phyloP scores from a whole-genome alignment of 2,113 vertebrate species.

The Carassius gibelio region DNA sequence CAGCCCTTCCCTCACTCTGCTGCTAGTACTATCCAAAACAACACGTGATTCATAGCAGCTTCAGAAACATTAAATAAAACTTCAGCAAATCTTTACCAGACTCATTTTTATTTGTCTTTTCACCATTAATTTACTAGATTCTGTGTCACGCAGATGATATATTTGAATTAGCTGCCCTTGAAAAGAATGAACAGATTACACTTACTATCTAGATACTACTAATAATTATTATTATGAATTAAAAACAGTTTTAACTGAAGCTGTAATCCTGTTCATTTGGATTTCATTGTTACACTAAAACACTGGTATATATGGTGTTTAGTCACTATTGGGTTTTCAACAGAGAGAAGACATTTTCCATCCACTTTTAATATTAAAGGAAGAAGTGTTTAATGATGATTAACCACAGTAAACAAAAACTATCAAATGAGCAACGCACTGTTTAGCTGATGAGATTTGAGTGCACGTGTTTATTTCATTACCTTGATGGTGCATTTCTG shows the following conservation, averaged over 20 bases:
- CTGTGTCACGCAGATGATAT: background rate
- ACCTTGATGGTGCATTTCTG: conserved; percentile 6
- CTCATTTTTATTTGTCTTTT: background rate
- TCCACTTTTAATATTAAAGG: background rate
- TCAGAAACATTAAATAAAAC: background rate
- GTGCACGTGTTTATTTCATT: background rate
- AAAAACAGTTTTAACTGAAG: background rate
- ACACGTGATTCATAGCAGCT: background rate
- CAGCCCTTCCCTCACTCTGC: background rate
- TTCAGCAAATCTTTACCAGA: background rate
- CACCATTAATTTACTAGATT: background rate
- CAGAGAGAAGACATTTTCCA: background rate
- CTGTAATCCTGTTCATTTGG: background rate
- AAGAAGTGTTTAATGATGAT: background rate
- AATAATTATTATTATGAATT: background rate
- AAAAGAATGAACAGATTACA: background rate
- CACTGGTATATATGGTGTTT: background rate
- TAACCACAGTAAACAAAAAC: background rate
- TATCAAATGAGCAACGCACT: background rate
- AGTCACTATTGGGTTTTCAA: background rate
- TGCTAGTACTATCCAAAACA: background rate
- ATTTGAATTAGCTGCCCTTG: background rate
- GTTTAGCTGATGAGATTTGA: conserved; percentile 3
- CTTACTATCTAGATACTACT: too few relatives aligned
- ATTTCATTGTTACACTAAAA: background rate